These are phyloP conservation scores for Apostichopus parvimensis DNA, from an alignment of 35 echinoderm and acorn worm species.

Conservation along the genomic window DNA sequence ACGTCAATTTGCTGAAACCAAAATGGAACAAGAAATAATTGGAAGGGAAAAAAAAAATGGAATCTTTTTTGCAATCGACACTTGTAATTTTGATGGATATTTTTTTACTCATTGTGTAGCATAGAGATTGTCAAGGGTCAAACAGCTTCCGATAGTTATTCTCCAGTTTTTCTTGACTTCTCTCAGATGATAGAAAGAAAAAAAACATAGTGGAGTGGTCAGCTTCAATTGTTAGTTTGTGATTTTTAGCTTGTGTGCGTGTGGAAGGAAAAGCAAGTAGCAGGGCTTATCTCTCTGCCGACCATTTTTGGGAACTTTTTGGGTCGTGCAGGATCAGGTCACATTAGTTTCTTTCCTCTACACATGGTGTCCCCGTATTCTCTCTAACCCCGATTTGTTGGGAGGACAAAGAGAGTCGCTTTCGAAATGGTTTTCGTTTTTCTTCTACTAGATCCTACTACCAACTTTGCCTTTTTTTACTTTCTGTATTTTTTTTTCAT, in stretches of 20 bases:
- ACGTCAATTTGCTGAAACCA: too few species aligned
- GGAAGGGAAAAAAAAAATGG: neutral
- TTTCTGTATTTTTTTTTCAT: slow-evolving; percentile 2
- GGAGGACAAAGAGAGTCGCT: neutral
- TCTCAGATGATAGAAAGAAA: neutral
- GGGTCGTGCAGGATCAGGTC: neutral
- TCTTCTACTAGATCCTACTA: neutral
- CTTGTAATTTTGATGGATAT: neutral
- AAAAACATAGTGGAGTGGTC: too few species aligned
- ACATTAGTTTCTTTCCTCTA: neutral
- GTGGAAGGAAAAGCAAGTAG: neutral
- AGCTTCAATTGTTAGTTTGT: neutral
- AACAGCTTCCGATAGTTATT: slow-evolving; percentile 20
- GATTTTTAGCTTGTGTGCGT: neutral
- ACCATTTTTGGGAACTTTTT: neutral
- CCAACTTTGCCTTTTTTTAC: neutral
- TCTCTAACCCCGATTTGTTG: neutral
- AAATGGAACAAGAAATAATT: neutral
- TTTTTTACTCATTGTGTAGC: slow-evolving; percentile 11
- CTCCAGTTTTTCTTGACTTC: neutral
- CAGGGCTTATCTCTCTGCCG: neutral
- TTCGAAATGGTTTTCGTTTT: neutral
- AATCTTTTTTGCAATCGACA: neutral
- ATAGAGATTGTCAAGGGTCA: slow-evolving; percentile 19
- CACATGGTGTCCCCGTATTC: neutral